phyloP scores from a whole-genome alignment of 1,140 invertebrate species.

The Sarcophaga peregrina region DNA sequence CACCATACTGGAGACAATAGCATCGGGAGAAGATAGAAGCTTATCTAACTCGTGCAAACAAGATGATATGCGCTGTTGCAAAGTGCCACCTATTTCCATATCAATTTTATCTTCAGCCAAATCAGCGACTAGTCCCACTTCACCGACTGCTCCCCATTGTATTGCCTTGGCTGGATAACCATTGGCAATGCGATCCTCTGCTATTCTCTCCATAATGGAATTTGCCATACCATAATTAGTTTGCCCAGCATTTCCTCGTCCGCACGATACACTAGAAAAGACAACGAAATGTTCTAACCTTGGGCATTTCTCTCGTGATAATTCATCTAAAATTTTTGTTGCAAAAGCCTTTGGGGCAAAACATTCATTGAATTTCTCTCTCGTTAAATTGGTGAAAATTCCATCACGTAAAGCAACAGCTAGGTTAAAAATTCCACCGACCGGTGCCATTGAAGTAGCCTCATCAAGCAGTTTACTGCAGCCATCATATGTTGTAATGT shows the following conservation, averaged over 20 bases:
- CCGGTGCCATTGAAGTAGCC: slow-evolving; percentile 73
- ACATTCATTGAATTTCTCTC: slow-evolving; percentile 70
- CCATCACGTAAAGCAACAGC: slow-evolving; percentile 77
- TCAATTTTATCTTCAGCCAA: slow-evolving; percentile 84
- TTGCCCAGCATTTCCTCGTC: slow-evolving; percentile 89
- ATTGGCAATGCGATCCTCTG: slow-evolving; percentile 69
- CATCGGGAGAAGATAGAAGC: slow-evolving; percentile 74
- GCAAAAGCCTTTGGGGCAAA: slow-evolving; percentile 73
- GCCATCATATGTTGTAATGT: slow-evolving; percentile 73
- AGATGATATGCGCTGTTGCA: slow-evolving; percentile 84
- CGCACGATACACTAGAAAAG: slow-evolving; percentile 90
- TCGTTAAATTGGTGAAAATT: slow-evolving; percentile 74
- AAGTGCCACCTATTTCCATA: slow-evolving; percentile 80
- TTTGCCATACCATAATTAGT: slow-evolving; percentile 87
- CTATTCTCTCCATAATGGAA: slow-evolving; percentile 79
- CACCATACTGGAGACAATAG: slow-evolving; percentile 83
- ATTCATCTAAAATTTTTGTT: slow-evolving; percentile 72
- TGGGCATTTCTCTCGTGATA: slow-evolving; percentile 72
- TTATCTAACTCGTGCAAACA: slow-evolving; percentile 77
- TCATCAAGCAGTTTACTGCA: slow-evolving; percentile 73
- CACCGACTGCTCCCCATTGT: slow-evolving; percentile 79
- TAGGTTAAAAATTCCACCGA: slow-evolving; percentile 87
- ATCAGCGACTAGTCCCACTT: slow-evolving; percentile 81
- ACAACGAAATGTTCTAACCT: slow-evolving; percentile 76
- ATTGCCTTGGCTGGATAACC: slow-evolving; percentile 76